A percentile compares a stretch with the other conserved stretches of the same genome.
Evolutionary conservation across 2,113 vertebrate genomes (phyloP).

Genomic region (Rana temporaria): DNA sequence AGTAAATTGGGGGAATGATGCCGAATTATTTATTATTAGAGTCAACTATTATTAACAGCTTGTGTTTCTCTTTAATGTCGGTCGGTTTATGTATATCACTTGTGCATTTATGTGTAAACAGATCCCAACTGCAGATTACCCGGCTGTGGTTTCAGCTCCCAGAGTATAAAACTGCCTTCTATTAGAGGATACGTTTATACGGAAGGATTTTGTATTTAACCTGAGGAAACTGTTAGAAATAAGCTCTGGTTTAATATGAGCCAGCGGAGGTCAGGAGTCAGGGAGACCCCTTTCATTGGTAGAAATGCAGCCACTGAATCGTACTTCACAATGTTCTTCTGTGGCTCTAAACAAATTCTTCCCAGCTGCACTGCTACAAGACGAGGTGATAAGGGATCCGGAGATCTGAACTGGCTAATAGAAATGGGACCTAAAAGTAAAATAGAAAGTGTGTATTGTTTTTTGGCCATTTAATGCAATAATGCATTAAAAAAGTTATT

Average conservation of each 20-base stretch:
- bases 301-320: conserved; percentile 13
- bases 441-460: no score
- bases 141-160: conserved; percentile 11
- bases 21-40: neutral
- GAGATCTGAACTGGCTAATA: no score
- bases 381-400: no score
- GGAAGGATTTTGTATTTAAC: conserved; percentile 35
- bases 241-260: conserved; percentile 42
- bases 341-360: conserved; percentile 27
- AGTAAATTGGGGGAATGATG: neutral
- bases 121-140: conserved; percentile 23
- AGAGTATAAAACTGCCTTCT: neutral
- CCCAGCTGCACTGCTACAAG: conserved; percentile 1
- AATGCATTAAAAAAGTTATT: no score
- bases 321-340: conserved; percentile 1
- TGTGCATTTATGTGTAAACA: conserved; percentile 22
- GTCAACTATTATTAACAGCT: neutral
- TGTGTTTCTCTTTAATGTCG: conserved; percentile 8
- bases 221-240: conserved; percentile 22
- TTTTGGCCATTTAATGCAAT: no score
- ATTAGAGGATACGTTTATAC: neutral
- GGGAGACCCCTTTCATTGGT: conserved; percentile 13
- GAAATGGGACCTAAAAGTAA: no score
- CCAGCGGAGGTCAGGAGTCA: conserved; percentile 32
- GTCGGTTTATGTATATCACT: conserved; percentile 29